A percentile compares a stretch with the other conserved stretches of the same genome.
Evolutionary conservation across 30 jellyfish, hydroid and myxozoan species (phyloP).

Genomic region (Chrysaora quinquecirrha): DNA sequence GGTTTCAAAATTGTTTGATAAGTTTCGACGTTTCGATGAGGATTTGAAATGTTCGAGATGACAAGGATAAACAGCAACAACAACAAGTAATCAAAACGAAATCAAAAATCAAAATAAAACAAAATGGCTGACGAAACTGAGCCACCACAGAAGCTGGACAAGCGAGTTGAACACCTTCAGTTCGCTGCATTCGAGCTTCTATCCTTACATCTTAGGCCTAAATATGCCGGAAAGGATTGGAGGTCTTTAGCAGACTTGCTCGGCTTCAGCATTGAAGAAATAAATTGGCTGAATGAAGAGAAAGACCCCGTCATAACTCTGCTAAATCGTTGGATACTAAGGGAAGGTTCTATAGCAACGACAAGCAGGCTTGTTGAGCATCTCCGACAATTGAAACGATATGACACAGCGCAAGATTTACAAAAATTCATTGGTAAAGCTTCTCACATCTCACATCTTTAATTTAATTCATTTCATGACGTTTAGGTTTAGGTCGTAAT

Average conservation of each 20-base stretch:
- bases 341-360: constrained; percentile 32
- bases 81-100: too few relatives aligned
- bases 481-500: too few relatives aligned
- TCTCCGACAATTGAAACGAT: constrained; percentile 34
- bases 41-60: too few relatives aligned
- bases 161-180: background rate
- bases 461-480: too few relatives aligned
- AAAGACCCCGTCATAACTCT: constrained; percentile 47
- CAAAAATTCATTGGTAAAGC: constrained; percentile 14
- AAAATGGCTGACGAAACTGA: too few relatives aligned
- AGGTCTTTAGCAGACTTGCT: constrained; percentile 67
- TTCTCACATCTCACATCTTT: too few relatives aligned
- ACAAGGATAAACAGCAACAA: too few relatives aligned
- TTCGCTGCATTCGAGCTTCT: constrained; percentile 44
- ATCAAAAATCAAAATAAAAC: too few relatives aligned
- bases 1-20: too few relatives aligned
- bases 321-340: constrained; percentile 39
- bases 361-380: constrained; percentile 15
- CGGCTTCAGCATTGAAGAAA: constrained; percentile 66
- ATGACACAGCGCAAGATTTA: constrained; percentile 63
- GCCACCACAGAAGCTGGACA: too few relatives aligned
- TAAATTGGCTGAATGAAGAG: constrained; percentile 24
- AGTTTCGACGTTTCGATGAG: too few relatives aligned
- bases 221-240: constrained; percentile 71
- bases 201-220: constrained; percentile 57